Evolutionary conservation across 2,888 invertebrate genomes (phyloP), one percentile per base, ranked within the genome.

Genomic region (Sepiola atlantica): DNA sequence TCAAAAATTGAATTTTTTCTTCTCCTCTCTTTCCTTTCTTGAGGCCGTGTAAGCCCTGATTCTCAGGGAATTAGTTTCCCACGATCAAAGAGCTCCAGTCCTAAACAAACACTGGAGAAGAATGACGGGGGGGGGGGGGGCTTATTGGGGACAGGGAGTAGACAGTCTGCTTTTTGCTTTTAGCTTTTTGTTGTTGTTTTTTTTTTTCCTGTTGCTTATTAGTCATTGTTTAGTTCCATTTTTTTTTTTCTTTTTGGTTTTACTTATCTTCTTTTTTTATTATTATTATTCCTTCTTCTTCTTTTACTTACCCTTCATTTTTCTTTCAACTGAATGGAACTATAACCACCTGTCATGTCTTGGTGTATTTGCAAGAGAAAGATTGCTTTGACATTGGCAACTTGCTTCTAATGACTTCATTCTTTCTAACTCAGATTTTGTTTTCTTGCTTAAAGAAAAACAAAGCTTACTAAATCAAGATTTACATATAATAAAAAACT

Each of bases 331-430:
- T 77, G 77, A 77, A 61, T 61, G 28, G 10, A 77, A 77, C n/a
- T 77, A 77, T n/a, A n/a, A 77, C n/a, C 77, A 77, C 77, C 77
- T 77, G 77, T 77, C 77, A 77, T 77, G 77, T 77, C 77, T n/a
- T 77, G n/a, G 77, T n/a, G 77, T 77, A 77, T 77, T 77, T n/a
- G 32, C 77, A n/a, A 24, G 21, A 77, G 77, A 77, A n/a, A 77
- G 77, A 18, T n/a, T 77, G 77, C 77, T n/a, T 16, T 77, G 77
- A n/a, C 77, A n/a, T 77, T 77, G 77, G 77, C n/a, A n/a, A 77
- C 18, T 77, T n/a, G 77, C 14, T n/a, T 77, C n/a, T 12, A 77
- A 2, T n/a, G 32, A 77, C 77, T 77, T n/a, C 45, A 45, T 2
- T 77, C n/a, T 77, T n/a, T 32, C n/a, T 77, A n/a, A 16, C 16